Percentiles rank a stretch among this genome's conserved stretches.
These are phyloP conservation scores for Aix galericulata DNA, from an alignment of 2,113 vertebrate genomes.

Conservation along the genomic window DNA sequence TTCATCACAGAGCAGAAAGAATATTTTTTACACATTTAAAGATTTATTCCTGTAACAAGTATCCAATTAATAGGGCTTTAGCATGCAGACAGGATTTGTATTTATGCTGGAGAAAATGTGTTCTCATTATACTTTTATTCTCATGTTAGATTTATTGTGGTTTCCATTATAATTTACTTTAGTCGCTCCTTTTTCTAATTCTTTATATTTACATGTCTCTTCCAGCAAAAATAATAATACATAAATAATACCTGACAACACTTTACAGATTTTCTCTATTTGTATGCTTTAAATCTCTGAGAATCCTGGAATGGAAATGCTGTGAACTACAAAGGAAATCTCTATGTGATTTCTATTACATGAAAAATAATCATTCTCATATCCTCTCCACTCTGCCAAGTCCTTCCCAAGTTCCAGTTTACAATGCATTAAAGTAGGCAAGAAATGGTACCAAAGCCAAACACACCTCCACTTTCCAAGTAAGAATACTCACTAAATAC, in stretches of 20 bases:
- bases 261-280: constrained; percentile 61
- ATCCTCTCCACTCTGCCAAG: constrained; percentile 50
- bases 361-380: constrained; percentile 71
- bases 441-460: constrained; percentile 42
- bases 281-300: constrained; percentile 70
- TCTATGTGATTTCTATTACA: constrained; percentile 53
- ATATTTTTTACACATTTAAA: constrained; percentile 70
- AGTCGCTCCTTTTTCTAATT: constrained; percentile 74
- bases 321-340: constrained; percentile 72
- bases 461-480: background rate
- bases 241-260: constrained; percentile 77
- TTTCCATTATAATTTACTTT: constrained; percentile 76
- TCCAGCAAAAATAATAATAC: constrained; percentile 77
- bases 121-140: constrained; percentile 79
- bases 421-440: constrained; percentile 57
- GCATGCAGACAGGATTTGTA: constrained; percentile 74
- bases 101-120: constrained; percentile 76
- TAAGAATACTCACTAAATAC: constrained; percentile 38
- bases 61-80: constrained; percentile 78
- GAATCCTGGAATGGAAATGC: constrained; percentile 50
- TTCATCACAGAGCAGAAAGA: constrained; percentile 65
- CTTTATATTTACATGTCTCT: constrained; percentile 75
- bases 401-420: constrained; percentile 58
- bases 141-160: constrained; percentile 69
- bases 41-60: constrained; percentile 69